These are phyloP conservation scores for Plutomurus gul DNA, from an alignment of 1,140 invertebrate species.

Conservation along the genomic window DNA sequence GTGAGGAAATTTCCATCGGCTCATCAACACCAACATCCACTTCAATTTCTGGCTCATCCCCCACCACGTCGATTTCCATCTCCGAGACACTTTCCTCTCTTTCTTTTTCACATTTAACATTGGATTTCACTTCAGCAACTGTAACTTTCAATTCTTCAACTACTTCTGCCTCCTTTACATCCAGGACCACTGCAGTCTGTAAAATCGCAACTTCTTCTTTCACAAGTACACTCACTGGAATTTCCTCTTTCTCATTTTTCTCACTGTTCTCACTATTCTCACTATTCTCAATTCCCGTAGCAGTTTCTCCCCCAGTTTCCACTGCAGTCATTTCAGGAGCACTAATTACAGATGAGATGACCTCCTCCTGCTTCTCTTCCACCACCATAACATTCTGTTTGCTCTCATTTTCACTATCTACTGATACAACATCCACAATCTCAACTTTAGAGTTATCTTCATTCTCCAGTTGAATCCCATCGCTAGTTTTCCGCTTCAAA, in stretches of 20 bases:
- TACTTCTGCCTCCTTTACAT: neutral
- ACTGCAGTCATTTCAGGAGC: neutral
- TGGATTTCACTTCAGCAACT: neutral
- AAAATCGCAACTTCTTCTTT: neutral
- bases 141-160: neutral
- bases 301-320: neutral
- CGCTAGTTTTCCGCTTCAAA: neutral
- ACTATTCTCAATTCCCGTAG: neutral
- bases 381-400: neutral
- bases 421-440: neutral
- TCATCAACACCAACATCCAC: constrained; percentile 21
- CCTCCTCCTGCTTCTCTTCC: neutral
- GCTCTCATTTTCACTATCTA: neutral
- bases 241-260: neutral
- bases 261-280: neutral
- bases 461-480: neutral
- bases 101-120: neutral
- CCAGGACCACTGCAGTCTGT: neutral
- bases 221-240: neutral
- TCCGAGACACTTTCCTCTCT: neutral
- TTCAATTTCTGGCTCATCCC: constrained; percentile 6
- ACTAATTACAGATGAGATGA: neutral
- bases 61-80: constrained; percentile 14
- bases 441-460: neutral
- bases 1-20: neutral